These are phyloP conservation scores for Danaus melanippus DNA, from an alignment of 1,140 invertebrate species.

Conservation along the genomic window DNA sequence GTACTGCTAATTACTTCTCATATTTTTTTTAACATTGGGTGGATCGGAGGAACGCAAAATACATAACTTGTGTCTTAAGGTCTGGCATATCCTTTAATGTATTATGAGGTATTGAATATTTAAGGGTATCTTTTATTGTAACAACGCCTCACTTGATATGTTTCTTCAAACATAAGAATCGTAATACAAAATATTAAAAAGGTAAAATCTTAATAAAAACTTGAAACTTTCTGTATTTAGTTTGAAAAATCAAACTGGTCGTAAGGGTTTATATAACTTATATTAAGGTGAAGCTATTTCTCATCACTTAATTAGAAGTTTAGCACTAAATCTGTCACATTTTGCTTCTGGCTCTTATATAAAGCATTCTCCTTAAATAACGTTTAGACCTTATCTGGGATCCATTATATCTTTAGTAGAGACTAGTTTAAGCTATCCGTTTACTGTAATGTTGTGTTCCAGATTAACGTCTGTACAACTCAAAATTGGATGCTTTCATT, in stretches of 20 bases:
- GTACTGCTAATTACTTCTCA: too few relatives aligned
- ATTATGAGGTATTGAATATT: too few relatives aligned
- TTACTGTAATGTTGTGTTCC: constrained; percentile 12
- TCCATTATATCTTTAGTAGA: constrained; percentile 54
- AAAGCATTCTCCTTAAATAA: constrained; percentile 40
- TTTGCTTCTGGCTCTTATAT: constrained; percentile 41
- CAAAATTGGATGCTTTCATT: constrained; percentile 11
- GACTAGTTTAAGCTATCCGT: constrained; percentile 39
- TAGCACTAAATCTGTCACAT: constrained; percentile 62
- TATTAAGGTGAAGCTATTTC: constrained; percentile 36
- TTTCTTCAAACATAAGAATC: too few relatives aligned
- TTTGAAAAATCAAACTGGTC: too few relatives aligned
- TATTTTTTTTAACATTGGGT: too few relatives aligned
- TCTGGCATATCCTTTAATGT: too few relatives aligned
- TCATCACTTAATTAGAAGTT: constrained; percentile 55
- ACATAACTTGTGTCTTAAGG: too few relatives aligned
- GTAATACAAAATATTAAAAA: too few relatives aligned
- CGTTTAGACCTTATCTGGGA: constrained; percentile 49
- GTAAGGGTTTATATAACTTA: constrained; percentile 23
- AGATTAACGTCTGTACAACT: constrained; percentile 16
- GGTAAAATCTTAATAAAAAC: too few relatives aligned
- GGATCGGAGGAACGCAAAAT: too few relatives aligned
- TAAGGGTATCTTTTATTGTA: constrained; percentile 13
- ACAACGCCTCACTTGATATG: constrained; percentile 29
- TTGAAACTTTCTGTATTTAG: too few relatives aligned